A percentile compares a stretch with the other conserved stretches of the same genome.
These are phyloP conservation scores for Drosophila austrosaltans DNA, from an alignment of 2,888 invertebrate species.

Conservation along the genomic window DNA sequence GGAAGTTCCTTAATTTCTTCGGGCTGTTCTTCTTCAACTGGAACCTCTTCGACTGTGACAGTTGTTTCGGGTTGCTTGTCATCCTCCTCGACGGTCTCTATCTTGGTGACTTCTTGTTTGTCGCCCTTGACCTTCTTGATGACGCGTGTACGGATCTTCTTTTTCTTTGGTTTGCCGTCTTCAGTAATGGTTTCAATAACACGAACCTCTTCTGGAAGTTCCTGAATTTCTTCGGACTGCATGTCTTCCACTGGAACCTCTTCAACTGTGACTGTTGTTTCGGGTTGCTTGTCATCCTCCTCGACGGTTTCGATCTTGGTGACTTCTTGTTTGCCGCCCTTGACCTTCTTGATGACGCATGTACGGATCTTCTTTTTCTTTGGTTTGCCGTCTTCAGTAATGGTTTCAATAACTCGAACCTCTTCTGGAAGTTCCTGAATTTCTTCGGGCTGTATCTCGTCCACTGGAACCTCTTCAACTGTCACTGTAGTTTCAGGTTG, in stretches of 20 bases:
- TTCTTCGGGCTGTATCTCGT: slow-evolving; percentile 27
- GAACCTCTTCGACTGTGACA: slow-evolving; percentile 32
- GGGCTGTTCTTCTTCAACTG: slow-evolving; percentile 12
- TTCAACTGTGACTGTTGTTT: slow-evolving; percentile 35
- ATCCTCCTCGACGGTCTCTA: slow-evolving; percentile 43
- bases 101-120: slow-evolving; percentile 44
- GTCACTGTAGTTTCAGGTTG: slow-evolving; percentile 49
- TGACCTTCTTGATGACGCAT: slow-evolving; percentile 41
- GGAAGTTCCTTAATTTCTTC: slow-evolving; percentile 43
- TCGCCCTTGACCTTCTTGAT: slow-evolving; percentile 45
- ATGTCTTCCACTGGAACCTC: slow-evolving; percentile 24
- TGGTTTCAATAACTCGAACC: slow-evolving; percentile 34
- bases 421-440: slow-evolving; percentile 36
- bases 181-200: slow-evolving; percentile 36
- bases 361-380: slow-evolving; percentile 42
- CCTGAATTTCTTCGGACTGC: slow-evolving; percentile 30
- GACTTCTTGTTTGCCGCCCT: slow-evolving; percentile 44
- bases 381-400: slow-evolving; percentile 38
- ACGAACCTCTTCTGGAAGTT: slow-evolving; percentile 47
- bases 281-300: slow-evolving; percentile 34
- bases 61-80: slow-evolving; percentile 35
- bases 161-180: slow-evolving; percentile 40
- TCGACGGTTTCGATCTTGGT: slow-evolving; percentile 44
- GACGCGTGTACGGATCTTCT: slow-evolving; percentile 38
- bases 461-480: slow-evolving; percentile 37